Conservation (phyloP, 1,140 invertebrate genomes). For the Sitophilus oryzae region DNA sequence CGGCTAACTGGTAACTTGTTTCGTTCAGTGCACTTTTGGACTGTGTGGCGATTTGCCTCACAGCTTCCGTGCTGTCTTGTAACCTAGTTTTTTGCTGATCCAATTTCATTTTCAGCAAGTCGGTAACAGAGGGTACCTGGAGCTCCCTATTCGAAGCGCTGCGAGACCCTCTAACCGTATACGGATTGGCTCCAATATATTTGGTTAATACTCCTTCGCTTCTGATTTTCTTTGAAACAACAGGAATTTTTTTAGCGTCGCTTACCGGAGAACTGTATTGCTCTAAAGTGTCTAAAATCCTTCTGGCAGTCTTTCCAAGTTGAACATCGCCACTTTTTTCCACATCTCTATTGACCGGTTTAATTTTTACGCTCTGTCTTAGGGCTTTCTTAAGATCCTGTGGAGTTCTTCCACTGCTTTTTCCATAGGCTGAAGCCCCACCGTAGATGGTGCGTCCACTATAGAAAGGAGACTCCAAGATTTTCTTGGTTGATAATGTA, state of each 20-base stretch:
- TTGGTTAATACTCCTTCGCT: constrained; percentile 23
- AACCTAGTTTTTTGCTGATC: constrained; percentile 48
- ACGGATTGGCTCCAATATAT: constrained; percentile 36
- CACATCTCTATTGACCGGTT: constrained; percentile 43
- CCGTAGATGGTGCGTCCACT: constrained; percentile 73
- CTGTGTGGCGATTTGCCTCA: constrained; percentile 56
- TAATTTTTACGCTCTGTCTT: constrained; percentile 44
- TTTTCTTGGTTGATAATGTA: constrained; percentile 38
- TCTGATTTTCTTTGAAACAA: constrained; percentile 31
- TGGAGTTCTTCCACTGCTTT: constrained; percentile 36
- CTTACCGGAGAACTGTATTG: constrained; percentile 65
- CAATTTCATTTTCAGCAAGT: constrained; percentile 53
- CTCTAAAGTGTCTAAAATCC: constrained; percentile 65
- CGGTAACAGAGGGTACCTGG: constrained; percentile 52
- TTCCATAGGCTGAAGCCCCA: constrained; percentile 62
- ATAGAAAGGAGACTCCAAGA: constrained; percentile 69
- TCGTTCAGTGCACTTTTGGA: constrained; percentile 44
- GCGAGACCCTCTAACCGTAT: constrained; percentile 27
- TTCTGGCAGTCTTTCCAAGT: constrained; percentile 55
- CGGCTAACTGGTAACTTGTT: constrained; percentile 38
- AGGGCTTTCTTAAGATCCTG: constrained; percentile 18
- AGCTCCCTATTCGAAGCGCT: constrained; percentile 46
- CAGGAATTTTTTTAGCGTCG: constrained; percentile 67
- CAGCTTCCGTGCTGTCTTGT: constrained; percentile 56
- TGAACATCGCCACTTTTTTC: constrained; percentile 26